A percentile compares a stretch with the other conserved stretches of the same genome.
Conservation (phyloP, 2,888 invertebrate genomes). For the Stenodera caucasica region DNA sequence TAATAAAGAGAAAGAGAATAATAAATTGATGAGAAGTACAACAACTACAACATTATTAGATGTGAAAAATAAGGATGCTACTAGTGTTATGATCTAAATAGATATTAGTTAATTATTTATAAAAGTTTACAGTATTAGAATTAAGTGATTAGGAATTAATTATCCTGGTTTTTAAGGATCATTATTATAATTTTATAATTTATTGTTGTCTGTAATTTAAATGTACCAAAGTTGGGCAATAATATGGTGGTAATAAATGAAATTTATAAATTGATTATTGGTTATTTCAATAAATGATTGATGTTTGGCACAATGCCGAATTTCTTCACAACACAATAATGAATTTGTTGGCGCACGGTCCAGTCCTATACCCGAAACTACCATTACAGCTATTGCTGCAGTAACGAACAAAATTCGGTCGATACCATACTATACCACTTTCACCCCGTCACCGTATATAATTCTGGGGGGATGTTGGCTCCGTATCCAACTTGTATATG, state of each 20-base stretch:
- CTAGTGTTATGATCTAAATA: conserved; percentile 49
- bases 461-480: conserved; percentile 4
- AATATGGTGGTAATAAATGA: neutral
- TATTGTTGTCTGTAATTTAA: conserved; percentile 1
- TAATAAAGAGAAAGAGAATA: conserved; percentile 23
- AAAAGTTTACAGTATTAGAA: conserved; percentile 3
- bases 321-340: conserved; percentile 36
- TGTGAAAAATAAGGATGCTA: conserved; percentile 50
- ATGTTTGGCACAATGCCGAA: neutral
- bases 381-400: conserved; percentile 28
- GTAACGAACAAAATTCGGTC: conserved; percentile 12
- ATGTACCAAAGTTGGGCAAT: neutral
- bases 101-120: neutral
- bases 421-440: conserved; percentile 6
- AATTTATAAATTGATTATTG: neutral
- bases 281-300: neutral
- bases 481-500: neutral
- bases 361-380: too few species aligned
- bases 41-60: conserved; percentile 49
- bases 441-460: conserved; percentile 5
- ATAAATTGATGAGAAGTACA: conserved; percentile 34
- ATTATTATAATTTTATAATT: neutral
- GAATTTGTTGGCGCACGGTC: conserved; percentile 48
- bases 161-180: neutral
- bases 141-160: neutral